Percentiles rank a stretch among this genome's conserved stretches.
Evolutionary conservation across 2,113 vertebrate species (phyloP).

Genomic region (Larimichthys crocea): DNA sequence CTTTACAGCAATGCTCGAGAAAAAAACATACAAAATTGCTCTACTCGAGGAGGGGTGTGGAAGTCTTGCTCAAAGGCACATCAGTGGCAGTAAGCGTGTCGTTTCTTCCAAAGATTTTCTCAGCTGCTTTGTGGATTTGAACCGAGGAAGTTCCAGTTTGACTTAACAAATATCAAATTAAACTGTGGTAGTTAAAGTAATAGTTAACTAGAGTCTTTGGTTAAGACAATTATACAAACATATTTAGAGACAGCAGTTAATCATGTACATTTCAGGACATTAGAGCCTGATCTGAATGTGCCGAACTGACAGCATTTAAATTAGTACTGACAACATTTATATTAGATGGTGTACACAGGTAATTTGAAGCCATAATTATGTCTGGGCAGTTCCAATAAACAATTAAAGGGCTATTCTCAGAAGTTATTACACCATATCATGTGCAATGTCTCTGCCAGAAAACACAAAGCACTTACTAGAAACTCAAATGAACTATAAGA

Average conservation of each 20-base stretch:
- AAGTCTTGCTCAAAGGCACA: constrained; percentile 8
- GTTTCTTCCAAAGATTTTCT: neutral
- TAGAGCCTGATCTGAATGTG: neutral
- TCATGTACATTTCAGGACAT: neutral
- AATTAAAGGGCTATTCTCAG: constrained; percentile 39
- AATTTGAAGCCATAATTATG: constrained; percentile 34
- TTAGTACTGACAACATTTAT: constrained; percentile 9
- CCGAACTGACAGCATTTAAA: constrained; percentile 7
- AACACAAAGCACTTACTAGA: constrained; percentile 51
- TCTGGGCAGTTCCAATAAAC: constrained; percentile 28
- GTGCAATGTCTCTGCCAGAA: constrained; percentile 43
- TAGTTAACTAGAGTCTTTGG: constrained; percentile 1
- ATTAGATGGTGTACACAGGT: constrained; percentile 42
- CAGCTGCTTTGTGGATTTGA: constrained; percentile 25
- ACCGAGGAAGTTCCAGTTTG: neutral
- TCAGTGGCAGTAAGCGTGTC: neutral
- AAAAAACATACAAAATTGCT: neutral
- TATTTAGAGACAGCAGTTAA: neutral
- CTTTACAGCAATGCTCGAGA: neutral
- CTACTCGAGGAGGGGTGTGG: neutral
- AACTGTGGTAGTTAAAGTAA: constrained; percentile 19
- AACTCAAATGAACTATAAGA: constrained; percentile 52
- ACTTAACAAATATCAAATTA: constrained; percentile 16
- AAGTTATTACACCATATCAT: constrained; percentile 43
- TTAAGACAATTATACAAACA: constrained; percentile 1